A percentile compares a stretch with the other conserved stretches of the same genome.
Evolutionary conservation across 53 echinoderm and acorn worm genomes (phyloP).

Genomic region (Hippasteria phrygiana): DNA sequence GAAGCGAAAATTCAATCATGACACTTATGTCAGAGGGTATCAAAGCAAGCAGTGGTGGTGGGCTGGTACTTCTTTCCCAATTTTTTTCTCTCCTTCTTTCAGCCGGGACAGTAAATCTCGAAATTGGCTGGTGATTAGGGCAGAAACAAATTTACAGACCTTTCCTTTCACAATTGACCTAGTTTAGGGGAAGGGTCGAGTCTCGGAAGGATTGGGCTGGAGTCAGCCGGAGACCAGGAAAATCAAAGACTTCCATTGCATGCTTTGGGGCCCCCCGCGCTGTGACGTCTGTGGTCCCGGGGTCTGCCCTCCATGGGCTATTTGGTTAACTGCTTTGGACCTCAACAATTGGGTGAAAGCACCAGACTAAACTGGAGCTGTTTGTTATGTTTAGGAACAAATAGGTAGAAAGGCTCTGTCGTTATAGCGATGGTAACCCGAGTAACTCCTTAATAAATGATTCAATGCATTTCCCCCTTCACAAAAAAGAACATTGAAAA

Average conservation of each 20-base stretch:
- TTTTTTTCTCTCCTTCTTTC: neutral
- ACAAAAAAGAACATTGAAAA: neutral
- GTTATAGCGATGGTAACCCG: neutral
- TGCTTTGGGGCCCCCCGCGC: neutral
- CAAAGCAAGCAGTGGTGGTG: constrained; percentile 1
- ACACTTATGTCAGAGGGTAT: constrained; percentile 29
- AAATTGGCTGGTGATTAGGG: constrained; percentile 29
- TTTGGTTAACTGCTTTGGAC: constrained; percentile 15
- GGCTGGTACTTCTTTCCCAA: neutral
- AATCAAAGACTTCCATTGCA: constrained; percentile 58
- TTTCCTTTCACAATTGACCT: constrained; percentile 55
- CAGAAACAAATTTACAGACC: constrained; percentile 48
- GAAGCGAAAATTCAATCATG: constrained; percentile 31
- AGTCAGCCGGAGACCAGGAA: constrained; percentile 16
- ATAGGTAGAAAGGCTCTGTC: neutral
- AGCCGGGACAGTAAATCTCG: neutral
- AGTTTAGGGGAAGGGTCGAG: constrained; percentile 32
- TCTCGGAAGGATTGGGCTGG: neutral
- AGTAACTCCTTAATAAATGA: neutral
- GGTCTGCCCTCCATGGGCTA: neutral
- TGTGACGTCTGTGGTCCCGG: constrained; percentile 3
- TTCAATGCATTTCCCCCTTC: neutral
- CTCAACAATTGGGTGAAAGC: constrained; percentile 24
- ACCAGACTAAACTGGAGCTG: neutral
- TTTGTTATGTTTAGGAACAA: neutral